These are phyloP conservation scores for Sisyra nigra DNA, from an alignment of 2,888 invertebrate genomes.

Conservation along the genomic window DNA sequence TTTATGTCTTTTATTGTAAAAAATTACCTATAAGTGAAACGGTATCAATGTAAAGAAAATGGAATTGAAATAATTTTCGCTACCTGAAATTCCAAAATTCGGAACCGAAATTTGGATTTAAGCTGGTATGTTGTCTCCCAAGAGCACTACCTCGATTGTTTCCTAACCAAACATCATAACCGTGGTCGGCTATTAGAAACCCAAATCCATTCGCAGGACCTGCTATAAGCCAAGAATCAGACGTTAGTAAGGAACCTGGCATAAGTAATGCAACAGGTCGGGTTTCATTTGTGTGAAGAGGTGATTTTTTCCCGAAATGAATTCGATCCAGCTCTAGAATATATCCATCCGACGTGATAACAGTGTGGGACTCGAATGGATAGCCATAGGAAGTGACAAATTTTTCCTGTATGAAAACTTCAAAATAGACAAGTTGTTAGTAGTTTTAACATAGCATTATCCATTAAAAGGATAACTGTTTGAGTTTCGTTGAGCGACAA, in stretches of 20 bases:
- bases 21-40: no score
- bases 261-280: constrained; percentile 43
- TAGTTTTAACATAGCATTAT: no score
- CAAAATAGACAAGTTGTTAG: no score
- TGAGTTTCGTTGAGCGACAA: no score
- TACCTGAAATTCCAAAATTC: constrained; percentile 44
- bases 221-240: constrained; percentile 58
- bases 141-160: constrained; percentile 65
- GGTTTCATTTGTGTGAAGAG: constrained; percentile 14
- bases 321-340: constrained; percentile 5
- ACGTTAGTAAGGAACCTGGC: constrained; percentile 57
- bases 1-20: no score
- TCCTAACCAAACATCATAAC: constrained; percentile 71
- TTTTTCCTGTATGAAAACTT: constrained; percentile 1
- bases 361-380: constrained; percentile 1
- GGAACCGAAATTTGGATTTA: constrained; percentile 27
- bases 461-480: no score
- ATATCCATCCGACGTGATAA: constrained; percentile 5
- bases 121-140: constrained; percentile 35
- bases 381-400: constrained; percentile 1
- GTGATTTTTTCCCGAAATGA: neutral
- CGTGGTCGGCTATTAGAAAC: constrained; percentile 42
- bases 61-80: no score
- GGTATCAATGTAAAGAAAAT: no score
- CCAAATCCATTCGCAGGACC: constrained; percentile 45